A percentile compares a stretch with the other conserved stretches of the same genome.
These are phyloP conservation scores for Apus apus DNA, from an alignment of 2,113 vertebrate species.

Conservation along the genomic window DNA sequence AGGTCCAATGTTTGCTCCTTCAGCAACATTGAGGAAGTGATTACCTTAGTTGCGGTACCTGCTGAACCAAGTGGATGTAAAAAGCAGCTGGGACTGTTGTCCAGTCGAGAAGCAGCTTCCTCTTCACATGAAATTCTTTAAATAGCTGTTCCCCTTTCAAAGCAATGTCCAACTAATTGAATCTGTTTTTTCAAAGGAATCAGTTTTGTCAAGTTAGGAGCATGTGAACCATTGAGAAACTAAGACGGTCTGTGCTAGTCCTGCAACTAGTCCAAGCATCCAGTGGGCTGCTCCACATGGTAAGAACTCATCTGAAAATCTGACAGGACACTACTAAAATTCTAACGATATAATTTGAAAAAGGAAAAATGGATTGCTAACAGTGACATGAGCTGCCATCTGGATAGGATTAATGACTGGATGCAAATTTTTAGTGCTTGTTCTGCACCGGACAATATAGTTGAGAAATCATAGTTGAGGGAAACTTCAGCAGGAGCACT, in stretches of 20 bases:
- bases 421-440: not conserved
- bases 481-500: not conserved
- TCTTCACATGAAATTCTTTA: not conserved
- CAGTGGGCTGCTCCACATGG: not conserved
- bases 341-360: not conserved
- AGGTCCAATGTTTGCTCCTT: not conserved
- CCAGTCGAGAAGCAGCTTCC: not conserved
- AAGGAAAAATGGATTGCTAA: not conserved
- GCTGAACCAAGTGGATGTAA: not conserved
- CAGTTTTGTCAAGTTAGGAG: not conserved
- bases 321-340: not conserved
- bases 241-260: not conserved
- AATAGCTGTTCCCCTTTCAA: not conserved
- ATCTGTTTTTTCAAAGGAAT: not conserved
- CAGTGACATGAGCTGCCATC: not conserved
- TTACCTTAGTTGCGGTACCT: not conserved
- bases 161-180: not conserved
- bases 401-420: not conserved
- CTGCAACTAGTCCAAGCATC: not conserved
- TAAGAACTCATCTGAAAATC: not conserved
- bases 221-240: not conserved
- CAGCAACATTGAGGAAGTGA: not conserved
- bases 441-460: not conserved
- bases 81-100: not conserved
- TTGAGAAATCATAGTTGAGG: not conserved